Evolutionary conservation across 1,140 invertebrate genomes (phyloP).

Genomic region (Megalopta genalis): DNA sequence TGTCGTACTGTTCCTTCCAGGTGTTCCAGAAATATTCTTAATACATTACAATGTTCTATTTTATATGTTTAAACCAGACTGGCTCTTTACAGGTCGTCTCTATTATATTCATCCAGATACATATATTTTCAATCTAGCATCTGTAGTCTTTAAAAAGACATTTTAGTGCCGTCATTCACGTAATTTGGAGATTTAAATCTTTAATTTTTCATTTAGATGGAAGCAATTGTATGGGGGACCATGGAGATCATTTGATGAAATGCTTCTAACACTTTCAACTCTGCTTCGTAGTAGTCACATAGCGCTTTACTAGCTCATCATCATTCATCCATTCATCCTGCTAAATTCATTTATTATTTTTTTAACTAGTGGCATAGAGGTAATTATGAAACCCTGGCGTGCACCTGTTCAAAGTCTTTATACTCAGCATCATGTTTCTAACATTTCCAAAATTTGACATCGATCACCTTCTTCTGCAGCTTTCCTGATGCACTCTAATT

Average conservation of each 20-base stretch:
- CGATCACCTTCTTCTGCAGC: too few species aligned
- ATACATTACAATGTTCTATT: not conserved
- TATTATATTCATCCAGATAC: conserved; percentile 19
- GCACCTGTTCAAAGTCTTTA: not conserved
- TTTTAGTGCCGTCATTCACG: conserved; percentile 1
- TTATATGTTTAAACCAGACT: not conserved
- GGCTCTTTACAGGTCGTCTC: not conserved
- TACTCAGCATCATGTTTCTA: not conserved
- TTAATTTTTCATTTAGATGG: conserved; percentile 77
- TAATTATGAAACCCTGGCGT: conserved; percentile 72
- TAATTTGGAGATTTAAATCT: conserved; percentile 42
- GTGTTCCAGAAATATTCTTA: not conserved
- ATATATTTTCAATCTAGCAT: not conserved
- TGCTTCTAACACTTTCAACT: conserved; percentile 77
- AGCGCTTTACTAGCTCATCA: conserved; percentile 76
- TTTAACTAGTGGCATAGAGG: conserved; percentile 75
- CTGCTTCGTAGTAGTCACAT: conserved; percentile 79
- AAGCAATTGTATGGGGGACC: conserved; percentile 79
- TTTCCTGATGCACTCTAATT: not conserved
- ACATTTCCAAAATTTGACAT: not conserved
- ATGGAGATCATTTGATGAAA: conserved; percentile 75
- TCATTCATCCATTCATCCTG: conserved; percentile 74
- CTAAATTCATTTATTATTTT: conserved; percentile 75
- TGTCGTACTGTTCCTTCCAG: not conserved
- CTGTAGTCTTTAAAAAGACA: conserved; percentile 10